A percentile compares a stretch with the other conserved stretches of the same genome.
These are phyloP conservation scores for Gasterosteus aculeatus DNA, from an alignment of 2,113 vertebrate genomes.

Conservation along the genomic window DNA sequence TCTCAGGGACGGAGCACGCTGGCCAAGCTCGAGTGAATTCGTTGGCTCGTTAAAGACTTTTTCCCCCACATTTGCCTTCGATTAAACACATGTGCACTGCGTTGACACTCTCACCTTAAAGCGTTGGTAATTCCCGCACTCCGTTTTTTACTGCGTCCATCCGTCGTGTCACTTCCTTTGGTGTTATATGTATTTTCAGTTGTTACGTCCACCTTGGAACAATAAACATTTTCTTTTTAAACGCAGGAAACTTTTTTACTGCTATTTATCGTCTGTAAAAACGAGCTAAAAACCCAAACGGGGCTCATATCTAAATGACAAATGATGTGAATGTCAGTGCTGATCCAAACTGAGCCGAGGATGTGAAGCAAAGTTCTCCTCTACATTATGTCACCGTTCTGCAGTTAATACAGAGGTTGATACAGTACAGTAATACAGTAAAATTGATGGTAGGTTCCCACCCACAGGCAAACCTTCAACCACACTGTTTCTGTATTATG, in stretches of 20 bases:
- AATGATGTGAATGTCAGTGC: no score
- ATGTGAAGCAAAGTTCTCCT: background rate
- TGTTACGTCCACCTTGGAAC: background rate
- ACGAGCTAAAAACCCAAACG: background rate
- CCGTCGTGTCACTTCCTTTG: background rate
- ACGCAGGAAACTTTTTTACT: background rate
- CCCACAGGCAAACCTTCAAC: background rate
- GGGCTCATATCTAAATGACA: background rate
- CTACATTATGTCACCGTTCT: background rate
- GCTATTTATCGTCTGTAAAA: background rate
- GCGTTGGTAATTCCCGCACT: background rate
- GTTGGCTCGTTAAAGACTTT: background rate
- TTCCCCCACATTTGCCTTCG: background rate
- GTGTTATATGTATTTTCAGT: background rate
- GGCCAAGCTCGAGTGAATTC: background rate
- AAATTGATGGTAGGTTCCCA: background rate
- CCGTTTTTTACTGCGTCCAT: background rate
- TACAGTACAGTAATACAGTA: background rate
- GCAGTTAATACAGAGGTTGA: background rate
- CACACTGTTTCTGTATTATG: accelerated
- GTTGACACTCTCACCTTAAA: background rate
- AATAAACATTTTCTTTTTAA: background rate
- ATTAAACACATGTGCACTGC: background rate
- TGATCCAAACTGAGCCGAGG: background rate
- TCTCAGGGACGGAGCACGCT: background rate